Evolutionary conservation across 1,140 invertebrate species (phyloP), one percentile per base, ranked within the genome.

Genomic region (Lordiphosa mommai): DNA sequence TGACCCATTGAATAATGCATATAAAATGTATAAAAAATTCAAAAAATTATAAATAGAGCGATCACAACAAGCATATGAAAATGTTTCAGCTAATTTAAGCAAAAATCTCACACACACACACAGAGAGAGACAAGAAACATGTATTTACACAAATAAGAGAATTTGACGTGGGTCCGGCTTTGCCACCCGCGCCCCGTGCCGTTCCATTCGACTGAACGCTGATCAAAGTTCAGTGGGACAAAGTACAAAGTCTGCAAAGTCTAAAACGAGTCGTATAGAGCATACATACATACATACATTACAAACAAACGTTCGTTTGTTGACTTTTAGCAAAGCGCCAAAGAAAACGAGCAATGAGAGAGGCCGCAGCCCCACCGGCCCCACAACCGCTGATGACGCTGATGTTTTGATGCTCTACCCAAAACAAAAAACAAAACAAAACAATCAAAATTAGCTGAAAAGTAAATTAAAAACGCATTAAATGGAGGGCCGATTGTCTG

Each of bases 151-250:
- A 59, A 1, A 17, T 14, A 32, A 49, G 60, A 63, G 61, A 67
- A 50, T 49, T 46, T 66, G 41, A 67, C 41, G 63, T 67, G 40
- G 40, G 37, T 23, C 9, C 37, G 44, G 51, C 60, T 58, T 67
- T 64, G 67, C 49, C 47, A 50, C 46, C 41, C 43, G 32, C 53
- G 48, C 41, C 46, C 34, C 38, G 48, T 47, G 23, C 9, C 40
- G 13, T 68, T 58, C 36, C 64, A 34, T 44, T 61, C 47, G 48
- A 38, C 13, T 36, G 55, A 23, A 32, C 37, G 49, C 64, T 60
- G 72, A 71, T 66, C 86, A 84, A 88, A 88, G 86, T 87, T 86
- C 86, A 88, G 64, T 72, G 76, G 80, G 73, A 57, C 86, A 88
- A 76, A 72, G 86, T 88, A 63, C 86, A 88, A 88, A 88, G 86